phyloP scores from a whole-genome alignment of 2,113 vertebrate species.

The Hemiscyllium ocellatum region DNA sequence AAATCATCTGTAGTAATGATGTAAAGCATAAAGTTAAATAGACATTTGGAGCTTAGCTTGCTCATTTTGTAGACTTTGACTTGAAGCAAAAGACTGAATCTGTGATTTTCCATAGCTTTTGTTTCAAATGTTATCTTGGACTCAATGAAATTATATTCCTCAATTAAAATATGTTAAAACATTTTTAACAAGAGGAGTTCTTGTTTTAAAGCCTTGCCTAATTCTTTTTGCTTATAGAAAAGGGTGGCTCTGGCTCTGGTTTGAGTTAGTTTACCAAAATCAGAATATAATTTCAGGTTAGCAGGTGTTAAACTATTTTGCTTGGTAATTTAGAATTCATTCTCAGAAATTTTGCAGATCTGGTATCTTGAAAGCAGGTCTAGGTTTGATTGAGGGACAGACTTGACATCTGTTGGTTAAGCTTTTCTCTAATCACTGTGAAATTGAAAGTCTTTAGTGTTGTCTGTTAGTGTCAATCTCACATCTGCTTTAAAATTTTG shows the following conservation, averaged over 20 bases:
- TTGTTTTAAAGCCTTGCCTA: not conserved
- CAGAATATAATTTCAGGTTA: not conserved
- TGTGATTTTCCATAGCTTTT: too few species aligned
- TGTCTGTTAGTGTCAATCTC: not conserved
- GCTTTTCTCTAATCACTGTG: not conserved
- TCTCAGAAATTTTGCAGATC: not conserved
- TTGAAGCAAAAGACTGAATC: not conserved
- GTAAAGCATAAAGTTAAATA: not conserved
- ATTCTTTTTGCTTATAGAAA: not conserved
- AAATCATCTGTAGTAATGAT: not conserved
- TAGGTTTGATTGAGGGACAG: not conserved
- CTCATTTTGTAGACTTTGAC: not conserved
- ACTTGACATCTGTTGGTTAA: not conserved
- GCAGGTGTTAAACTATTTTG: not conserved
- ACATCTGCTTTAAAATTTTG: not conserved
- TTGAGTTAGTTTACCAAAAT: not conserved
- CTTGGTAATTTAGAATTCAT: not conserved
- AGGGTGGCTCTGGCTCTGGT: not conserved
- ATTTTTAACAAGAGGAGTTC: not conserved
- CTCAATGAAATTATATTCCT: not conserved
- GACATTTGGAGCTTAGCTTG: not conserved
- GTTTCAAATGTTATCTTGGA: too few species aligned
- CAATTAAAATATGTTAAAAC: not conserved
- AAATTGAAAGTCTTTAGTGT: not conserved
- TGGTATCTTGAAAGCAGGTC: not conserved